phyloP scores from a whole-genome alignment of 2,888 invertebrate genomes.

The Lasioglossum malachurum region DNA sequence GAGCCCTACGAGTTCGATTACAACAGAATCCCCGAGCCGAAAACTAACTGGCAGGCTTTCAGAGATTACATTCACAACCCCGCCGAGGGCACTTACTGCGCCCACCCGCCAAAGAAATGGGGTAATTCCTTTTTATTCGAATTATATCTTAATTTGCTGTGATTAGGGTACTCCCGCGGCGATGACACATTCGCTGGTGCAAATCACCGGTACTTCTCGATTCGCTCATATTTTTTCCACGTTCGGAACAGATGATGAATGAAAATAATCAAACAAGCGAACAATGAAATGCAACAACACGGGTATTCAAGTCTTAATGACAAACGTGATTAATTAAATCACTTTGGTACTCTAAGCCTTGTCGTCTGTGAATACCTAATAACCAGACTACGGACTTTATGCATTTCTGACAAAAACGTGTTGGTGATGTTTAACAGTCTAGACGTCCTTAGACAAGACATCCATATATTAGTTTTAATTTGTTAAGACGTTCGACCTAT shows the following conservation, averaged over 20 bases:
- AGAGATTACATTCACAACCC: slow-evolving; percentile 86
- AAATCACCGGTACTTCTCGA: not conserved
- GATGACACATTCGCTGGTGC: not conserved
- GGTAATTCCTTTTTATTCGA: slow-evolving; percentile 84
- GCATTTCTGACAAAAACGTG: no score
- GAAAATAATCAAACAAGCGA: not conserved
- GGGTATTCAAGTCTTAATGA: not conserved
- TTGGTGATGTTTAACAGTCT: no score
- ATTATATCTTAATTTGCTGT: not conserved
- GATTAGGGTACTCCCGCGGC: not conserved
- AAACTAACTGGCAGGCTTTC: slow-evolving; percentile 78
- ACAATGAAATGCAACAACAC: not conserved
- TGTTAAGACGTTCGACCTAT: no score
- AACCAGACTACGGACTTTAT: no score
- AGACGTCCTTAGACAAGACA: no score
- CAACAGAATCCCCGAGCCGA: slow-evolving; percentile 75
- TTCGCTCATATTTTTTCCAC: not conserved
- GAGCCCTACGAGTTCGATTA: slow-evolving; percentile 76
- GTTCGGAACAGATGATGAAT: not conserved
- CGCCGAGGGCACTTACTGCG: slow-evolving; percentile 87
- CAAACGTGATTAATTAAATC: no score
- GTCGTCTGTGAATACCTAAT: no score
- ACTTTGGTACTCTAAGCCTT: no score
- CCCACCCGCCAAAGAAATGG: slow-evolving; percentile 88
- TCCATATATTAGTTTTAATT: no score